Evolutionary conservation across 2,888 invertebrate species (phyloP), one percentile per base, ranked within the genome.

Genomic region (Noctua janthe): DNA sequence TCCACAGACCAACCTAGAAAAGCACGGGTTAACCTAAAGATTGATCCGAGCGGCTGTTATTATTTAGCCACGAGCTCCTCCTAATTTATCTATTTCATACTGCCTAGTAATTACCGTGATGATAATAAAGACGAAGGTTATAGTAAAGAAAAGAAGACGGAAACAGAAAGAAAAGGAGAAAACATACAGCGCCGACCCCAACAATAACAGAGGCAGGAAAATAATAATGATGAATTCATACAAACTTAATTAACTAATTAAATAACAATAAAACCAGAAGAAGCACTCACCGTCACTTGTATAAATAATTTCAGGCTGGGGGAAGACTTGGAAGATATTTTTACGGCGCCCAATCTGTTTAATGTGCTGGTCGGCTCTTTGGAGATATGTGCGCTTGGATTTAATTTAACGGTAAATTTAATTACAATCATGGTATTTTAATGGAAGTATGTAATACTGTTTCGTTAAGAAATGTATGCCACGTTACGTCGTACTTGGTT

Each of bases 321-420:
- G 1, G 92, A 95, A 81, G 94, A 95, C 84, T 92, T 96, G 79
- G 95, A 96, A 90, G 93, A 94, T 56, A 95, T 96, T 85, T 96
- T 96, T 81, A 93, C 92, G 20, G 93, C 91, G 8, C 93, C 95
- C 5, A 96, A 96, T 89, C 91, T 96, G 64, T 95, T 94, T 80
- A 96, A 94, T 83, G 94, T 96, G 66, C 78, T 96, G 62, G 90
- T 96, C 35, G 96, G 96, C 20, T 96, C 96, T 3, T 71, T 96
- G 56, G 93, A 94, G 91, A 96, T 96, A 90, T 96, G 96, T 84
- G 96, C 94, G 51, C 93, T 96, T 17, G 95, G 96, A 76, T 96
- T 96, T 86, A 96, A 95, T 91, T 90, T 96, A 82, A 94, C 94
- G 93, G 96, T 96, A 92, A 88, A 88, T 87, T 82, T 76, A 39